These are phyloP conservation scores for Ptychochromis oligacanthus DNA, from an alignment of 2,113 vertebrate species.

Conservation along the genomic window DNA sequence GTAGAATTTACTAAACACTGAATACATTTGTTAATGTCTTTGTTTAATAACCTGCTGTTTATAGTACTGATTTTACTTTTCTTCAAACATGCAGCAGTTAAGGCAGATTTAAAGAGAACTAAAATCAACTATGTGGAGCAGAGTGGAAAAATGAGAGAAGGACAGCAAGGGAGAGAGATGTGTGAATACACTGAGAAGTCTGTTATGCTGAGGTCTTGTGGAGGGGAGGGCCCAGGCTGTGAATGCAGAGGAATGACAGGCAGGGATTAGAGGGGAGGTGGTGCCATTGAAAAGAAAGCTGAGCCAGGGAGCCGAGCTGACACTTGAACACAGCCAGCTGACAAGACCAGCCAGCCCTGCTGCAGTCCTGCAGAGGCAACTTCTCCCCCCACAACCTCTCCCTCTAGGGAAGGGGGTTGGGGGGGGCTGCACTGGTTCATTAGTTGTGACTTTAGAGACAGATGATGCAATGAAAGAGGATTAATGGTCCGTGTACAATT, in stretches of 20 bases:
- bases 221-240: constrained; percentile 60
- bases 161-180: constrained; percentile 24
- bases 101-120: not conserved
- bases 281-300: constrained; percentile 72
- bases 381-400: not conserved
- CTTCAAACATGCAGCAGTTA: not conserved
- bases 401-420: not conserved
- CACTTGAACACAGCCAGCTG: constrained; percentile 73
- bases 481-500: constrained; percentile 18
- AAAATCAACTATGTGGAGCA: constrained; percentile 5
- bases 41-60: not conserved
- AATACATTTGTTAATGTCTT: not conserved
- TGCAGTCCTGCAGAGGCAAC: constrained; percentile 52
- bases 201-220: constrained; percentile 54
- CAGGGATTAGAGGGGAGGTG: constrained; percentile 74
- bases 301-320: constrained; percentile 70
- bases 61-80: not conserved
- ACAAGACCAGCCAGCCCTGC: constrained; percentile 63
- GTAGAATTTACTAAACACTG: not conserved
- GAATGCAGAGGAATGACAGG: constrained; percentile 73
- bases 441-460: constrained; percentile 39
- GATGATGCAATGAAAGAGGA: constrained; percentile 31
- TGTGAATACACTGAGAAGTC: constrained; percentile 55
- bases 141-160: constrained; percentile 13
- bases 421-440: constrained; percentile 38